These are phyloP conservation scores for Orthosia gracilis DNA, from an alignment of 2,888 invertebrate genomes.

Conservation along the genomic window DNA sequence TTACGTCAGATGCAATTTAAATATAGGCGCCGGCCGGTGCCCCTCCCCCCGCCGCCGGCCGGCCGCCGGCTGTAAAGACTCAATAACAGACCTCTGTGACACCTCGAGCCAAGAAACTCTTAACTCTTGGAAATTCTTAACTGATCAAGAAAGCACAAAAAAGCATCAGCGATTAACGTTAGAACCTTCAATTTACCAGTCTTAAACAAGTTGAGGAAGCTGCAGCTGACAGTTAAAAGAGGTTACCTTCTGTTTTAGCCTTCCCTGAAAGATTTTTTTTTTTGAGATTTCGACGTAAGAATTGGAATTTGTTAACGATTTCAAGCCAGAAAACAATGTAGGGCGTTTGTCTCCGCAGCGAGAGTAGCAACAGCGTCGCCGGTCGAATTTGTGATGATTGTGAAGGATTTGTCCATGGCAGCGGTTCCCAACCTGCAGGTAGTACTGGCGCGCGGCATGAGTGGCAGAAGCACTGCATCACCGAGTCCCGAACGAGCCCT, in stretches of 20 bases:
- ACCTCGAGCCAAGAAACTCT: not conserved
- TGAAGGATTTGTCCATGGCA: conserved; percentile 59
- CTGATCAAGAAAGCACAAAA: conserved; percentile 17
- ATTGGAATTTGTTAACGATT: conserved; percentile 32
- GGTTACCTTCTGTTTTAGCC: conserved; percentile 60
- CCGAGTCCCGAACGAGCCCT: conserved; percentile 97
- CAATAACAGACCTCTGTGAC: conserved; percentile 53
- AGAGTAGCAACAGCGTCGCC: conserved; percentile 78
- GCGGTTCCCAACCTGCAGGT: conserved; percentile 93
- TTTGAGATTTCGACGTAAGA: conserved; percentile 19
- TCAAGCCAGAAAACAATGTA: conserved; percentile 59
- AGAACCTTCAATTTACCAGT: conserved; percentile 24
- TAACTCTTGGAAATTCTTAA: conserved; percentile 4
- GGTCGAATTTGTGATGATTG: conserved; percentile 63
- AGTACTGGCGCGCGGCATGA: conserved; percentile 96
- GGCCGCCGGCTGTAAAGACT: conserved; percentile 65
- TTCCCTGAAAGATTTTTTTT: conserved; percentile 17
- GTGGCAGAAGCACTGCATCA: conserved; percentile 98
- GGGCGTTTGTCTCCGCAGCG: conserved; percentile 79
- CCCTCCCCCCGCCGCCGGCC: conserved; percentile 65
- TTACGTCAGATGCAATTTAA: conserved; percentile 69
- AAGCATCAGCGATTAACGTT: conserved; percentile 17
- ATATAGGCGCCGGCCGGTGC: conserved; percentile 71
- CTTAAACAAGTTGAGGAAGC: conserved; percentile 32
- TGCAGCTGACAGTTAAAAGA: conserved; percentile 51